These are phyloP conservation scores for Arrhamphus sclerolepis DNA, from an alignment of 2,797 vertebrate species.

Conservation along the genomic window DNA sequence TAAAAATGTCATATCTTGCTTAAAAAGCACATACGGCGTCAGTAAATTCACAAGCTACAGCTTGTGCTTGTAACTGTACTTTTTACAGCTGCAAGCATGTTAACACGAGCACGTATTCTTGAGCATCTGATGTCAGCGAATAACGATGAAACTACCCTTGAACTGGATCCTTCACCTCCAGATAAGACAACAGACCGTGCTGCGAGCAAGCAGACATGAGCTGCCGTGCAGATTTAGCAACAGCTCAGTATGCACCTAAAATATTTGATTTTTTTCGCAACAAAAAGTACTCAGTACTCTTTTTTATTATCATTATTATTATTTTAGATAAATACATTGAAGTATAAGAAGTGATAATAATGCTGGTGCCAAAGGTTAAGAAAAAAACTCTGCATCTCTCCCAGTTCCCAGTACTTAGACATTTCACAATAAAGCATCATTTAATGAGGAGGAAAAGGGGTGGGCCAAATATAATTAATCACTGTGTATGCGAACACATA, in stretches of 20 bases:
- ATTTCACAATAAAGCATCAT: neutral
- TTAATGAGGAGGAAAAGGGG: slow-evolving; percentile 4
- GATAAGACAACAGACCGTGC: slow-evolving; percentile 49
- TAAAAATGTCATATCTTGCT: neutral
- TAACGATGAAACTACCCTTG: slow-evolving; percentile 41
- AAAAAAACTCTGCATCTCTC: slow-evolving; percentile 3
- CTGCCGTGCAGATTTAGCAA: neutral
- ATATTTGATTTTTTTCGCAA: too few species aligned
- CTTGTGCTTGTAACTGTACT: too few species aligned
- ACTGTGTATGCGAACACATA: slow-evolving; percentile 7
- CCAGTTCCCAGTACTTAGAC: slow-evolving; percentile 11
- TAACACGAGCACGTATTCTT: neutral
- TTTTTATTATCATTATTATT: too few species aligned
- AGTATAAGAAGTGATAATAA: neutral
- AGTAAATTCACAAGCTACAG: neutral
- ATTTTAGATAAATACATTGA: neutral
- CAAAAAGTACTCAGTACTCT: too few species aligned
- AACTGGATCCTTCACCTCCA: slow-evolving; percentile 41
- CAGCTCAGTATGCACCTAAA: too few species aligned
- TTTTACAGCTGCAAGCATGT: neutral
- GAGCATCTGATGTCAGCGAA: neutral
- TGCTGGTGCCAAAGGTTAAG: neutral
- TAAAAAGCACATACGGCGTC: neutral
- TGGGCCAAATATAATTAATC: slow-evolving; percentile 13
- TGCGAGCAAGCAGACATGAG: too few species aligned